A percentile compares a stretch with the other conserved stretches of the same genome.
Conservation (phyloP, 2,888 invertebrate genomes). For the Drosophila prolongata region DNA sequence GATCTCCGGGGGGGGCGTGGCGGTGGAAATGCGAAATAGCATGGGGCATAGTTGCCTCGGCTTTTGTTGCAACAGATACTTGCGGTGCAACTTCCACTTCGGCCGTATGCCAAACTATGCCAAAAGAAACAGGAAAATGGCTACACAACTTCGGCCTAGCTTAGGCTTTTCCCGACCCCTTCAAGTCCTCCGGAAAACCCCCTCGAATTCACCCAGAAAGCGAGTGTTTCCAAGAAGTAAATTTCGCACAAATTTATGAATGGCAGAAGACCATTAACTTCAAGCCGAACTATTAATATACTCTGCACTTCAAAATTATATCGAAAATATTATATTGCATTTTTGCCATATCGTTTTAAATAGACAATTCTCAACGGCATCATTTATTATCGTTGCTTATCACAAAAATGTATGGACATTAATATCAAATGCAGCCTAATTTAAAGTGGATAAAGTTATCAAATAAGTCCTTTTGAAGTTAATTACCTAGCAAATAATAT, state of each 20-base stretch:
- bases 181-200: constrained; percentile 1
- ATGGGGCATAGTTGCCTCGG: constrained; percentile 35
- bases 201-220: background rate
- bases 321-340: no score
- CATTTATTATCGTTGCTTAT: no score
- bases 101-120: constrained; percentile 52
- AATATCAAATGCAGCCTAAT: no score
- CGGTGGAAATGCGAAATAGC: constrained; percentile 3
- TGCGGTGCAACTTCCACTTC: constrained; percentile 50
- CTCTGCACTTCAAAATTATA: no score
- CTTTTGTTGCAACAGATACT: constrained; percentile 47
- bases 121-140: constrained; percentile 38
- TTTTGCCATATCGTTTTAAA: no score
- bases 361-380: no score
- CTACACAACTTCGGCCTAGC: constrained; percentile 22
- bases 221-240: constrained; percentile 27
- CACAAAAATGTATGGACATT: no score
- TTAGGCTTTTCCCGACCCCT: background rate
- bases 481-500: no score
- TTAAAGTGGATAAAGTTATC: no score
- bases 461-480: no score
- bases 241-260: constrained; percentile 57
- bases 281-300: background rate
- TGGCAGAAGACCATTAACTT: background rate
- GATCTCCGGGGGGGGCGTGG: background rate